Evolutionary conservation across 2,797 vertebrate species (phyloP), one percentile per base, ranked within the genome.

Genomic region (Periophthalmus magnuspinnatus): DNA sequence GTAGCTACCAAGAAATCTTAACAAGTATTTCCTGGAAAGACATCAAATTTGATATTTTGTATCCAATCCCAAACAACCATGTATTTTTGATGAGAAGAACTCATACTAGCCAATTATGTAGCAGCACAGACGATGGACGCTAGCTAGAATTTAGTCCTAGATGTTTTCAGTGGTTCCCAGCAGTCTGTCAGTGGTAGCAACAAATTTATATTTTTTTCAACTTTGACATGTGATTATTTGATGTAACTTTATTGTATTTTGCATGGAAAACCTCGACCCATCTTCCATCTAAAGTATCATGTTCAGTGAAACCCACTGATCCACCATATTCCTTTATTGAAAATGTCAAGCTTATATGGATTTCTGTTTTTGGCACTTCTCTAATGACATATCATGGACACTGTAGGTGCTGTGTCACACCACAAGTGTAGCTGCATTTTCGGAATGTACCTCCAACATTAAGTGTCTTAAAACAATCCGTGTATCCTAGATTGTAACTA

Each of bases 401-500:
- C 68, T 80, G 55, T 79, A 65, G 57, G 58, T 81, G 67, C 62
- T 75, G 69, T 77, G 63, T 79, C 36, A n/a, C 21, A 68, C 54
- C 52, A 50, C 78, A 33, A 83, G 66, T 72, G 82, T 84, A 83
- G 79, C 85, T 70, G 57, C 70, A 58, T 83, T 76, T 50, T 77
- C 54, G 86, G 78, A 88, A 86, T 86, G 86, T 86, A 84, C 67
- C 73, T 72, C 69, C 24, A 69, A 68, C 72, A 62, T 72, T 73
- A 68, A 84, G 84, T 85, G 85, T 88, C 79, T 88, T 87, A 79
- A 19, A 3, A 80, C 28, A 8, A 65, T 82, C 57, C 1, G 58
- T 87, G 85, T 89, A 84, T 61, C 55, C 55, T 57, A 80, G 74
- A 65, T 38, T 80, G 72, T 86, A 72, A 84, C 76, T 85, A 75